phyloP scores from a whole-genome alignment of 2,113 vertebrate species.

The Salvelinus sp. region DNA sequence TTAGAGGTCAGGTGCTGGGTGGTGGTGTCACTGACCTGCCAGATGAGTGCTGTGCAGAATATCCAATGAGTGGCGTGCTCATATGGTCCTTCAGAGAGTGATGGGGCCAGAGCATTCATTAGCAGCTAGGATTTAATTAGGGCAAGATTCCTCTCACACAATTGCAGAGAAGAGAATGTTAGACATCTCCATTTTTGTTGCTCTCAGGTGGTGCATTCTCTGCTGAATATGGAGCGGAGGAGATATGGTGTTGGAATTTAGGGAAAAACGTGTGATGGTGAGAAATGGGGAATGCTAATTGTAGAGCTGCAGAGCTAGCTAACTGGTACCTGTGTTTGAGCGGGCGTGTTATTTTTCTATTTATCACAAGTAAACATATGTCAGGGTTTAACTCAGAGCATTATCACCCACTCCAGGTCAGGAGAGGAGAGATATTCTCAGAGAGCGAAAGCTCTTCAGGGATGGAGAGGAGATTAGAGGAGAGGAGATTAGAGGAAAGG shows the following conservation, averaged over 20 bases:
- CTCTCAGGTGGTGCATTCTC: constrained; percentile 16
- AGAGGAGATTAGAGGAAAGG: not conserved
- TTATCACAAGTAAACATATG: constrained; percentile 1
- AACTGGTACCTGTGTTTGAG: not conserved
- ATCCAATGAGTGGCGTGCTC: constrained; percentile 51
- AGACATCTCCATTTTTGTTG: constrained; percentile 9
- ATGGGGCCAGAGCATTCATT: constrained; percentile 45
- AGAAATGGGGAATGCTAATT: not conserved
- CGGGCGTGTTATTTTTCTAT: not conserved
- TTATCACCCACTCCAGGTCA: not conserved
- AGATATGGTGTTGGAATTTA: not conserved
- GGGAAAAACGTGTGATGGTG: not conserved
- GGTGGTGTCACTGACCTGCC: constrained; percentile 52
- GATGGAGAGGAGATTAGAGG: not conserved
- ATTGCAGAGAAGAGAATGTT: constrained; percentile 16
- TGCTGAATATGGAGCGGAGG: constrained; percentile 39
- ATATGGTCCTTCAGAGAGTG: constrained; percentile 52
- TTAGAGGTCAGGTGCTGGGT: constrained; percentile 47
- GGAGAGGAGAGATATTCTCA: not conserved
- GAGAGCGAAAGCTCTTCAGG: not conserved
- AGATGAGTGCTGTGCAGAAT: constrained; percentile 53
- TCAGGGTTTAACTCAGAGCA: not conserved
- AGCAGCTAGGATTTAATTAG: constrained; percentile 25
- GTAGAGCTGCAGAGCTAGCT: not conserved
- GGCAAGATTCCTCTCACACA: constrained; percentile 30